Conservation (phyloP, 1,140 invertebrate species). For the Aradophagus sp. region DNA sequence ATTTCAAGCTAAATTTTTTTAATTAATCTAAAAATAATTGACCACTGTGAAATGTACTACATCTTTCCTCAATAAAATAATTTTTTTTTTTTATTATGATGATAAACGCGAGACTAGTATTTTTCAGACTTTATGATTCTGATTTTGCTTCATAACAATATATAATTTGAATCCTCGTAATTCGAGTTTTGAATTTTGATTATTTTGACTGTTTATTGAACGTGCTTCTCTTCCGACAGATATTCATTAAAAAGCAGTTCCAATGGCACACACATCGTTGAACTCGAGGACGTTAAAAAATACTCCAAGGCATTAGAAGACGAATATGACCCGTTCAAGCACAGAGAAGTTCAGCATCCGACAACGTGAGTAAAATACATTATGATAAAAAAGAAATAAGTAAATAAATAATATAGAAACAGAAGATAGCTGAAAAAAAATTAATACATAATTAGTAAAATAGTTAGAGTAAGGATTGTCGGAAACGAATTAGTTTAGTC, state of each 20-base stretch:
- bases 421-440: too few species aligned
- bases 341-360: constrained; percentile 81
- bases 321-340: constrained; percentile 79
- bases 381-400: too few species aligned
- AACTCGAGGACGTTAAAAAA: constrained; percentile 73
- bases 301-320: constrained; percentile 67
- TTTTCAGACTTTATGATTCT: too few species aligned
- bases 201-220: constrained; percentile 1
- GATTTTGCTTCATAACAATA: too few species aligned
- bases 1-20: too few species aligned
- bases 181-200: too few species aligned
- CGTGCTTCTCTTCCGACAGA: constrained; percentile 40
- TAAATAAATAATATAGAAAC: too few species aligned
- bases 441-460: too few species aligned
- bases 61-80: constrained; percentile 1
- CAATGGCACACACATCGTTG: constrained; percentile 66
- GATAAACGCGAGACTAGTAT: too few species aligned
- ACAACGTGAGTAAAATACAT: constrained; percentile 80
- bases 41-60: neutral
- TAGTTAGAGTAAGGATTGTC: too few species aligned
- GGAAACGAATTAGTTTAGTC: too few species aligned
- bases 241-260: constrained; percentile 54
- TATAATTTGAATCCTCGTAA: neutral
- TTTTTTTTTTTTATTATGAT: too few species aligned
- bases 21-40: neutral